A percentile compares a stretch with the other conserved stretches of the same genome.
Evolutionary conservation across 2,797 vertebrate species (phyloP).

Genomic region (Mormyrops boulengeri): DNA sequence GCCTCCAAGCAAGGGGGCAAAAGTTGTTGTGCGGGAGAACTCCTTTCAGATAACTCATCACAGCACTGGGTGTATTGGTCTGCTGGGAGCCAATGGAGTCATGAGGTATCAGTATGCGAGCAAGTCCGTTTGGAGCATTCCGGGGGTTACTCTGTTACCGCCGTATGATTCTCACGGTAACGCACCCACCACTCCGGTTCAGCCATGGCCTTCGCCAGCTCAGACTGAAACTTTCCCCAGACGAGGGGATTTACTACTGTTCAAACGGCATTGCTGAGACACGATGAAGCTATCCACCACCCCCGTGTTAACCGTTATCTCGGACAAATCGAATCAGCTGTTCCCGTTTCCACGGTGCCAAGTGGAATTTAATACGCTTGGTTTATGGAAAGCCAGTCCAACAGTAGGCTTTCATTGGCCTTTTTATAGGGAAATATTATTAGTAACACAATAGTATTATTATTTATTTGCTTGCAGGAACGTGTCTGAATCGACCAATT

Average conservation of each 20-base stretch:
- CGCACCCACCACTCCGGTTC: slow-evolving; percentile 27
- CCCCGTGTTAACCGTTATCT: background rate
- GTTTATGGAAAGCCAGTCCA: background rate
- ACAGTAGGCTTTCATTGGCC: background rate
- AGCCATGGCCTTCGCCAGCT: background rate
- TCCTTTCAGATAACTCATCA: background rate
- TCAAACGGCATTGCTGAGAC: background rate
- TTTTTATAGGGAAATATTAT: background rate
- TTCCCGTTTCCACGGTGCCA: background rate
- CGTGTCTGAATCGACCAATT: background rate
- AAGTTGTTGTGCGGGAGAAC: background rate
- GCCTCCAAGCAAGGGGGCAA: background rate
- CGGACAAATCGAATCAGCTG: background rate
- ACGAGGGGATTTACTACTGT: background rate
- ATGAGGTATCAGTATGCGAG: background rate
- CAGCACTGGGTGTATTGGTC: background rate
- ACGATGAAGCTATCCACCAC: background rate
- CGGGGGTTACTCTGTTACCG: slow-evolving; percentile 34
- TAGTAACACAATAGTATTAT: background rate
- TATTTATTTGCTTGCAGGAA: background rate
- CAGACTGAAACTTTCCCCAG: background rate
- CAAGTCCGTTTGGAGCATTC: slow-evolving; percentile 36
- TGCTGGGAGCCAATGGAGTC: background rate
- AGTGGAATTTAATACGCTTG: background rate
- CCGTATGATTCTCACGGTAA: background rate